A percentile compares a stretch with the other conserved stretches of the same genome.
Evolutionary conservation across 2,113 vertebrate genomes (phyloP).

Genomic region (Cettia cetti): DNA sequence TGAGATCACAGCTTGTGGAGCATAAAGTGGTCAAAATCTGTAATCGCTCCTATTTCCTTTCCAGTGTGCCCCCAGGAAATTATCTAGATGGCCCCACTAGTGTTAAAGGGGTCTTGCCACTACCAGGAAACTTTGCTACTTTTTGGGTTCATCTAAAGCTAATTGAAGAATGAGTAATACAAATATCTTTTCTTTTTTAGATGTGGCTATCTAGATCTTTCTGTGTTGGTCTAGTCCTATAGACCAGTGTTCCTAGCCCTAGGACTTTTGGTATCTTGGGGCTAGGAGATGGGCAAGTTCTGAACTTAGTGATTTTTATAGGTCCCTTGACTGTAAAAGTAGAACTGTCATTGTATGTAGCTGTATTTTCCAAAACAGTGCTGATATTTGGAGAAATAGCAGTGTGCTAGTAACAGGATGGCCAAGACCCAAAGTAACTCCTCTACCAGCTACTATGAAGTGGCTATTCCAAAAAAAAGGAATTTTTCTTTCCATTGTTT

Average conservation of each 20-base stretch:
- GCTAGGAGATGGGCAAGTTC: neutral
- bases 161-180: neutral
- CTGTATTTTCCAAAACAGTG: neutral
- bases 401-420: neutral
- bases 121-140: neutral
- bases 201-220: accelerated
- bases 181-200: neutral
- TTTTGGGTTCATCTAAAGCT: neutral
- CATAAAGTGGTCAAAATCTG: neutral
- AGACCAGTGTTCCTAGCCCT: neutral
- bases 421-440: neutral
- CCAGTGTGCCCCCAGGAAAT: neutral
- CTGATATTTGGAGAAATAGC: neutral
- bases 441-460: neutral
- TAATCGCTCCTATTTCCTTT: neutral
- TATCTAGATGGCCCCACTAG: neutral
- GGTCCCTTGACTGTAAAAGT: neutral
- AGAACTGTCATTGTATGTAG: accelerated
- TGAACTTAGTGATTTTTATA: neutral
- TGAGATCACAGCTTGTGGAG: neutral
- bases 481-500: neutral
- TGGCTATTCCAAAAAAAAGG: neutral
- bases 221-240: neutral
- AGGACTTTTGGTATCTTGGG: neutral
- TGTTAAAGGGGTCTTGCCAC: neutral